phyloP scores from a whole-genome alignment of 37 sponge, comb jelly and placozoan genomes.

The Cladorhizidae sp. region DNA sequence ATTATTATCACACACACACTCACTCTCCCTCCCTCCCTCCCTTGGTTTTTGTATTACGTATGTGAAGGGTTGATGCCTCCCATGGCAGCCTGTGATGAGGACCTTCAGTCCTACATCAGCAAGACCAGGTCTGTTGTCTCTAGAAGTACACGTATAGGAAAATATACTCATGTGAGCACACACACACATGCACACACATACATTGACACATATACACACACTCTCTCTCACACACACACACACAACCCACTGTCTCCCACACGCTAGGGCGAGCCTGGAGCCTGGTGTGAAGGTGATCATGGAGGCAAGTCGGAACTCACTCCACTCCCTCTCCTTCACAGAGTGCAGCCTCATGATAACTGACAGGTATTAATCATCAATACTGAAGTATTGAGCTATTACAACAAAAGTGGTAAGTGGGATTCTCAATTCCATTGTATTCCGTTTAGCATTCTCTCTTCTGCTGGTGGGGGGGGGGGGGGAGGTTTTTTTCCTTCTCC shows the following conservation, averaged over 20 bases:
- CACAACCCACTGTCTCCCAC: not conserved
- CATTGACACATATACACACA: no score
- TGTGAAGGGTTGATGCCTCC: conserved; percentile 49
- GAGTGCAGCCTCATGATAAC: conserved; percentile 62
- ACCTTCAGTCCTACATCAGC: conserved; percentile 39
- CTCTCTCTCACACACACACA: not conserved
- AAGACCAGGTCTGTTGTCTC: conserved; percentile 13
- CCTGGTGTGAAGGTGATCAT: conserved; percentile 26
- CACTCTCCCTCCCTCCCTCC: no score
- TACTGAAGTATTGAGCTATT: no score
- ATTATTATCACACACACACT: not conserved
- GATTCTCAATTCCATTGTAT: no score
- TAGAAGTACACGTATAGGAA: not conserved
- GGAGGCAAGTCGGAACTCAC: not conserved
- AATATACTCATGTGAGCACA: no score
- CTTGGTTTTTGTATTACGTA: not conserved
- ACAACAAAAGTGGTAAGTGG: no score
- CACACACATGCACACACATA: no score
- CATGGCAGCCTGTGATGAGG: conserved; percentile 44
- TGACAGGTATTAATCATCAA: no score
- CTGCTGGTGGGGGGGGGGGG: no score
- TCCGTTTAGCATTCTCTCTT: no score
- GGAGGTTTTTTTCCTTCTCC: no score
- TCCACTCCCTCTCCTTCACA: conserved; percentile 23
- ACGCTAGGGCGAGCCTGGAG: conserved; percentile 51